These are phyloP conservation scores for Uria lomvia DNA, from an alignment of 2,113 vertebrate genomes.

Conservation along the genomic window DNA sequence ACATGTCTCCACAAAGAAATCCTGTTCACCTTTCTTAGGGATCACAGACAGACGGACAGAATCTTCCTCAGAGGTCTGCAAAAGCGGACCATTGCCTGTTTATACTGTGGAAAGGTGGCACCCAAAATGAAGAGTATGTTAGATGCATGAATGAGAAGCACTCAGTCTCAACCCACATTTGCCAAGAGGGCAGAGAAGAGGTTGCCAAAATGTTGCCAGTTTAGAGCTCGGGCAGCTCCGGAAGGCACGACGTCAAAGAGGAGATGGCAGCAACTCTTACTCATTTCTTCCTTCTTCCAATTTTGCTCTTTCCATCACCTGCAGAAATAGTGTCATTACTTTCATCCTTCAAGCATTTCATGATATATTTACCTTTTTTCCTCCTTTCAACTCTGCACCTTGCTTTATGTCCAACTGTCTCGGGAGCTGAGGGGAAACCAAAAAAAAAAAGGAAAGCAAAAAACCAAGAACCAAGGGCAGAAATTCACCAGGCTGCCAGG, in stretches of 20 bases:
- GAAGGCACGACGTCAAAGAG: neutral
- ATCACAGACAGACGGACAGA: accelerated
- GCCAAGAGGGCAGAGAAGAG: neutral
- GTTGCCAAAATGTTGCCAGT: neutral
- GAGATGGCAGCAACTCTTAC: neutral
- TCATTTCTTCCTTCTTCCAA: neutral
- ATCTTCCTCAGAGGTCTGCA: neutral
- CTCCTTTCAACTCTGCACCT: neutral
- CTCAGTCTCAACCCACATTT: neutral
- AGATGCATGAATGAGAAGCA: neutral
- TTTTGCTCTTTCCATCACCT: neutral
- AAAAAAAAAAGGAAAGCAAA: neutral
- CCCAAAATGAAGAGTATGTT: neutral
- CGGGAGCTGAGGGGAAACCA: accelerated
- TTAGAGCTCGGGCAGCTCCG: neutral
- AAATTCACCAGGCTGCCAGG: neutral
- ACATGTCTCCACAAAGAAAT: neutral
- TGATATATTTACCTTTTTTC: neutral
- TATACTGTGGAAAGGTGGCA: neutral
- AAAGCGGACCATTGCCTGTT: neutral
- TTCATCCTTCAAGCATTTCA: neutral
- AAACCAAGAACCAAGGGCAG: neutral
- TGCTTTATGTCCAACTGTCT: neutral
- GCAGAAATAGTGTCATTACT: neutral
- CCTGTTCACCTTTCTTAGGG: neutral